Evolutionary conservation across 2,113 vertebrate species (phyloP).

Genomic region (Eurypyga helias): DNA sequence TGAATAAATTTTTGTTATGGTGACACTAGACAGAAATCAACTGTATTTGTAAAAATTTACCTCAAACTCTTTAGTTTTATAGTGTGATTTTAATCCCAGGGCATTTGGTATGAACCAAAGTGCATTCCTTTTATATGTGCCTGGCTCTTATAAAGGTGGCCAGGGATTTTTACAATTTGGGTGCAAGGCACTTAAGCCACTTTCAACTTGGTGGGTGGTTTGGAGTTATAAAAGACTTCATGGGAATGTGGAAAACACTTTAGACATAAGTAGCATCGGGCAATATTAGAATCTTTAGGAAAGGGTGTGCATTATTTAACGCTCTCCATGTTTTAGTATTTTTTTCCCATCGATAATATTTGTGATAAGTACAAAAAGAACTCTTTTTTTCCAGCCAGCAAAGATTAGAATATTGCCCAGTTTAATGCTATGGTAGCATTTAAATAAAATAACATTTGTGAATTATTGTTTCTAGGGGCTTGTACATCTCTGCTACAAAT

Average conservation of each 20-base stretch:
- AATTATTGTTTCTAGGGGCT: slow-evolving; percentile 80
- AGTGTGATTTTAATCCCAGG: slow-evolving; percentile 87
- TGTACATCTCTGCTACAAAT: slow-evolving; percentile 82
- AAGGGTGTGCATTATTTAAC: slow-evolving; percentile 70
- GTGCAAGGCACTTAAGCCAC: slow-evolving; percentile 84
- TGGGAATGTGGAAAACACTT: slow-evolving; percentile 74
- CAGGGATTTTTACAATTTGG: slow-evolving; percentile 85
- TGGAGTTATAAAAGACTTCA: slow-evolving; percentile 75
- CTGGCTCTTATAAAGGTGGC: slow-evolving; percentile 79
- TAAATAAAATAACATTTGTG: slow-evolving; percentile 73
- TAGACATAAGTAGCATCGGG: slow-evolving; percentile 78
- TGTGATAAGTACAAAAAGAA: slow-evolving; percentile 53
- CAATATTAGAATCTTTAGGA: slow-evolving; percentile 79
- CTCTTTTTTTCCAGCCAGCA: slow-evolving; percentile 39
- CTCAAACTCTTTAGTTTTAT: slow-evolving; percentile 85
- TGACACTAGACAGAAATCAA: slow-evolving; percentile 78
- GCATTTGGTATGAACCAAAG: slow-evolving; percentile 99
- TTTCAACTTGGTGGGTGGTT: slow-evolving; percentile 80
- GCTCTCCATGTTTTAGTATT: slow-evolving; percentile 69
- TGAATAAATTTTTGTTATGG: slow-evolving; percentile 74
- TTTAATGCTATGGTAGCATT: slow-evolving; percentile 77
- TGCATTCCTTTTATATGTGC: slow-evolving; percentile 95
- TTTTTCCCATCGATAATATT: slow-evolving; percentile 70
- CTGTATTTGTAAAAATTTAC: slow-evolving; percentile 85
- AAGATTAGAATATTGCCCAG: slow-evolving; percentile 81